Evolutionary conservation across 2,113 vertebrate genomes (phyloP), one percentile per base, ranked within the genome.

Genomic region (Noctilio leporinus): DNA sequence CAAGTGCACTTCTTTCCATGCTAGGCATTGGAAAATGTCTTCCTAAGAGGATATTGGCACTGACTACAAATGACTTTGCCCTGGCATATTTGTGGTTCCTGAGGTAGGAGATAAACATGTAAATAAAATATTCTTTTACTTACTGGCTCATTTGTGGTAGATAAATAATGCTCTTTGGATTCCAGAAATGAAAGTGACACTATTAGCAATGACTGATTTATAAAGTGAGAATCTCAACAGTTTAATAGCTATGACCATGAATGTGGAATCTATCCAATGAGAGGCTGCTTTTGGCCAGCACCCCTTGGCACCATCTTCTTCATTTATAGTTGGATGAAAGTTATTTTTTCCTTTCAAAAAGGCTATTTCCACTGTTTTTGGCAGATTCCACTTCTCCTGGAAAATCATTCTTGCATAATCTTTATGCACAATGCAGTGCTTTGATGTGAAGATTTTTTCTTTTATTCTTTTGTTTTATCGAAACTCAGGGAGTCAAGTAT

Each of bases 281-380:
- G 49, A 75, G 22, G 55, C 73, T 86, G 57, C 43, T 26, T 78
- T 85, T 77, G 47, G 64, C 47, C 22, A 38, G 26, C 15, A 24
- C 16, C 9, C 5, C 35, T 57, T 94, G 86, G 30, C 49, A 91
- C 22, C 93, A 8, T 15, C 4, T 7, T 89, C 86, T 80, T 81
- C 51, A 67, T 89, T 57, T 86, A 82, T 33, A 91, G 8, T 65
- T 83, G 55, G 51, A 78, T 84, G 65, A 76, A 82, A 93, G 53
- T 94, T 80, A 82, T 72, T 28, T 62, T 89, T 88, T 94, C 55
- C 30, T 96, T 91, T 84, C 30, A 53, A 65, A 59, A 83, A 65
- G 33, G 75, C 43, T 57, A n/a, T 67, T 82, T 73, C 86, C 77
- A 73, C 35, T 51, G 3, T 43, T 72, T 65, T 69, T 73, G 64